These are phyloP conservation scores for Camelus dromedarius DNA, from an alignment of 2,113 vertebrate species.

Conservation along the genomic window DNA sequence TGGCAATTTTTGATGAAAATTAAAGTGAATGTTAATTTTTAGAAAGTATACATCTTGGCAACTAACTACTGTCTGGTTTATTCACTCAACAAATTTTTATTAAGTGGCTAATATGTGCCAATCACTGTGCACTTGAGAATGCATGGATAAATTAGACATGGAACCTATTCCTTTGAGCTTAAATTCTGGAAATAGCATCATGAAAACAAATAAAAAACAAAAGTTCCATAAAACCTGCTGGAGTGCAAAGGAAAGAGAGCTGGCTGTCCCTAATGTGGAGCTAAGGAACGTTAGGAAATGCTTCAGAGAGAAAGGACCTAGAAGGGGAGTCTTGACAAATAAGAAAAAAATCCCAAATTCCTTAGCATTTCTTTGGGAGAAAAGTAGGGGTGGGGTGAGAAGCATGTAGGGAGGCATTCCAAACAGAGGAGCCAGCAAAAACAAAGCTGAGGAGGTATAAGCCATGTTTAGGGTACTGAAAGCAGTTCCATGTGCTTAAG, in stretches of 20 bases:
- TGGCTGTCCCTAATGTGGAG: neutral
- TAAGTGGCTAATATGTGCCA: neutral
- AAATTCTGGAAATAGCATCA: neutral
- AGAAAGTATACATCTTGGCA: neutral
- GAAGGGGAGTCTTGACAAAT: neutral
- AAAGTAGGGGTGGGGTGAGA: neutral
- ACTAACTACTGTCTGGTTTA: neutral
- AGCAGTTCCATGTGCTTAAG: neutral
- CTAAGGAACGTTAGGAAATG: slow-evolving; percentile 1
- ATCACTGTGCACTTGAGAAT: neutral
- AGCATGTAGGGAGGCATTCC: neutral
- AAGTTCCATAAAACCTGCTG: neutral
- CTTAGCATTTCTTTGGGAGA: neutral
- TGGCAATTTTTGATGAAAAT: slow-evolving; percentile 38
- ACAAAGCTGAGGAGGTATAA: neutral
- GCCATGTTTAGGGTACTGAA: neutral
- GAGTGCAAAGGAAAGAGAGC: neutral
- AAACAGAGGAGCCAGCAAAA: neutral
- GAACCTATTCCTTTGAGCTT: neutral
- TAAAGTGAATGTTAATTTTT: neutral
- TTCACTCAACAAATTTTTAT: neutral
- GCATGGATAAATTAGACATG: neutral
- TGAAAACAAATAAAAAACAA: neutral
- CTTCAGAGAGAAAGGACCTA: neutral
- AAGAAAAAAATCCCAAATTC: neutral